Evolutionary conservation across 2,113 vertebrate genomes (phyloP).

Genomic region (Acrocephalus kingi): DNA sequence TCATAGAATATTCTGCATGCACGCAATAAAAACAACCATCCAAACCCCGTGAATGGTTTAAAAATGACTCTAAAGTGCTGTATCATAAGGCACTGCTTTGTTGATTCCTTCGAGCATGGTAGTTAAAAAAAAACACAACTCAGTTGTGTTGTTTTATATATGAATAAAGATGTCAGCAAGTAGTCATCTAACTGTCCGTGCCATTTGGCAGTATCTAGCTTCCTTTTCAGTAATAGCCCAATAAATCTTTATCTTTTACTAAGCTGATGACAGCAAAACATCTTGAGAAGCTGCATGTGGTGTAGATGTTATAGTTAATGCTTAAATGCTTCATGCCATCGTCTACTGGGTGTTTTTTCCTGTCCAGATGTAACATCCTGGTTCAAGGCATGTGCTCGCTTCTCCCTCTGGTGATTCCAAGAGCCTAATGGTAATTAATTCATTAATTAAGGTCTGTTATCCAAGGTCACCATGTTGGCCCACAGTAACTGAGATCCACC

Average conservation of each 20-base stretch:
- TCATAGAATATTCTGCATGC: background rate
- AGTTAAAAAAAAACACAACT: constrained; percentile 44
- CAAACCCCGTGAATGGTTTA: background rate
- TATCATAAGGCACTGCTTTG: constrained; percentile 6
- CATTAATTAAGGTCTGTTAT: background rate
- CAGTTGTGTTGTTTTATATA: constrained; percentile 15
- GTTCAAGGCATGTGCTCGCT: background rate
- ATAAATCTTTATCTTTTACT: constrained; percentile 67
- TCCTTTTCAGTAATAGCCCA: constrained; percentile 61
- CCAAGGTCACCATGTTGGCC: rapidly evolving
- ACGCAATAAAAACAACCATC: background rate
- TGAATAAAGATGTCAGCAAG: constrained; percentile 47
- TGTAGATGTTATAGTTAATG: constrained; percentile 19
- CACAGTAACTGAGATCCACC: background rate
- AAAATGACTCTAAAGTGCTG: background rate
- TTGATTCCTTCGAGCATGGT: constrained; percentile 1
- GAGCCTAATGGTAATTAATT: background rate
- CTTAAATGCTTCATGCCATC: constrained; percentile 41
- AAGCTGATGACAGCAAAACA: constrained; percentile 55
- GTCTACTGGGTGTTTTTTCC: background rate
- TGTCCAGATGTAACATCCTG: constrained; percentile 26
- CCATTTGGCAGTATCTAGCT: constrained; percentile 61
- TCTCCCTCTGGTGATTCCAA: constrained; percentile 33
- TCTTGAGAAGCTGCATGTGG: constrained; percentile 65
- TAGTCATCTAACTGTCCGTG: constrained; percentile 59